Conservation (phyloP, 2,797 vertebrate species). For the Xenopus petersii region DNA sequence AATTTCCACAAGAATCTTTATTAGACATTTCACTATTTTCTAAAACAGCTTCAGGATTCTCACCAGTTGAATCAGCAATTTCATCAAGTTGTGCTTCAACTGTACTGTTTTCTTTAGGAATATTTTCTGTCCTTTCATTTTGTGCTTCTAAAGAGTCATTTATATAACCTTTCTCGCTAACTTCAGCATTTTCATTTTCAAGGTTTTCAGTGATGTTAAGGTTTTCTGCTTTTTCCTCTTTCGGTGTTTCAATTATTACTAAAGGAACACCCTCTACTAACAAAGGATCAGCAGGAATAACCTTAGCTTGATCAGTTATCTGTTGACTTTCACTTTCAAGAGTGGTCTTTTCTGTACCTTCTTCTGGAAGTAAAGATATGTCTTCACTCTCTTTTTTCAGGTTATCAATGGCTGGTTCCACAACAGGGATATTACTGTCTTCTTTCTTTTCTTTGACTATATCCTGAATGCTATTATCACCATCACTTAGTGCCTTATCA, state of each 20-base stretch:
- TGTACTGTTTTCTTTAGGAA: constrained; percentile 49
- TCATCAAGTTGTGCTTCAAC: constrained; percentile 48
- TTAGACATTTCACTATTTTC: background rate
- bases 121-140: constrained; percentile 56
- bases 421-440: background rate
- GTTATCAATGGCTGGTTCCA: background rate
- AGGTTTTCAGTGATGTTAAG: constrained; percentile 11
- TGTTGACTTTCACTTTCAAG: background rate
- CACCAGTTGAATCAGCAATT: background rate
- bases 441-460: background rate
- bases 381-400: background rate
- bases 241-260: background rate
- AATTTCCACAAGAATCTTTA: background rate
- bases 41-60: background rate
- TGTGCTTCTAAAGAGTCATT: constrained; percentile 50
- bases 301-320: background rate
- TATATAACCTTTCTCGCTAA: constrained; percentile 42
- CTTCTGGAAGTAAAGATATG: background rate
- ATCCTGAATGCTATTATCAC: background rate
- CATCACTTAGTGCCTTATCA: background rate
- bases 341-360: background rate
- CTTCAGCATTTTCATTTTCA: constrained; percentile 47
- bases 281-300: background rate
- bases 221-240: constrained; percentile 20
- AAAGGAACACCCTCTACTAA: background rate